phyloP scores from a whole-genome alignment of 2,888 invertebrate genomes.

The Epicampocera succincta region DNA sequence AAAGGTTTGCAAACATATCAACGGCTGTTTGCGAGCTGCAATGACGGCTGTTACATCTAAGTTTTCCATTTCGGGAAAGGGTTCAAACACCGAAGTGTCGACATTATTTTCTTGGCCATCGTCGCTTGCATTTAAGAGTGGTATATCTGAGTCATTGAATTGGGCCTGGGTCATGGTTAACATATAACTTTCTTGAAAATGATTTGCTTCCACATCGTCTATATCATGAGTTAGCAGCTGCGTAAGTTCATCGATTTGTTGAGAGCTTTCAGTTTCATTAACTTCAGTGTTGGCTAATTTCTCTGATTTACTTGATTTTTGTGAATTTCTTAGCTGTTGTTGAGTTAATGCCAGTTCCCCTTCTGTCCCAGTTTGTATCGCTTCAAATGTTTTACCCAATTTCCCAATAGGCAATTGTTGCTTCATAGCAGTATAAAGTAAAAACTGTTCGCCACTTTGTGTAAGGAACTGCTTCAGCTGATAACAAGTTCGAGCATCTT shows the following conservation, averaged over 20 bases:
- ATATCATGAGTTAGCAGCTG: conserved; percentile 76
- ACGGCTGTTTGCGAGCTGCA: conserved; percentile 84
- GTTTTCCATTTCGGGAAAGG: conserved; percentile 86
- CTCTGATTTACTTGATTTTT: conserved; percentile 36
- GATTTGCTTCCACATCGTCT: conserved; percentile 80
- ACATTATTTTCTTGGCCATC: conserved; percentile 72
- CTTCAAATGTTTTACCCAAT: conserved; percentile 83
- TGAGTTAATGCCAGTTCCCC: conserved; percentile 59
- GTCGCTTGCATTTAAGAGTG: conserved; percentile 53
- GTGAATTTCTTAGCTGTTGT: conserved; percentile 32
- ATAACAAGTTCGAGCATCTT: conserved; percentile 90
- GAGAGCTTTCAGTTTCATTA: conserved; percentile 50
- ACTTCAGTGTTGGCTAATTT: conserved; percentile 23
- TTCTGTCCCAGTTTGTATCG: conserved; percentile 76
- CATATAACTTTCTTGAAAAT: conserved; percentile 86
- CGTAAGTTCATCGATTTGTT: conserved; percentile 75
- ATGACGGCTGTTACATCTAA: conserved; percentile 85
- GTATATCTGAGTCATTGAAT: conserved; percentile 60
- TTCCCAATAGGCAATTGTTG: conserved; percentile 84
- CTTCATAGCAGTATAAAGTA: conserved; percentile 85
- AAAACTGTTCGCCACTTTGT: conserved; percentile 85
- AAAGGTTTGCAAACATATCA: conserved; percentile 89
- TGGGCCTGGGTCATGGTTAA: conserved; percentile 86
- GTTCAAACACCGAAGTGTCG: conserved; percentile 83
- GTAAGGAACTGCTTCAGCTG: conserved; percentile 89